Percentiles rank a stretch among this genome's conserved stretches.
Evolutionary conservation across 1,140 invertebrate species (phyloP).

Genomic region (Protaetia brevitarsis): DNA sequence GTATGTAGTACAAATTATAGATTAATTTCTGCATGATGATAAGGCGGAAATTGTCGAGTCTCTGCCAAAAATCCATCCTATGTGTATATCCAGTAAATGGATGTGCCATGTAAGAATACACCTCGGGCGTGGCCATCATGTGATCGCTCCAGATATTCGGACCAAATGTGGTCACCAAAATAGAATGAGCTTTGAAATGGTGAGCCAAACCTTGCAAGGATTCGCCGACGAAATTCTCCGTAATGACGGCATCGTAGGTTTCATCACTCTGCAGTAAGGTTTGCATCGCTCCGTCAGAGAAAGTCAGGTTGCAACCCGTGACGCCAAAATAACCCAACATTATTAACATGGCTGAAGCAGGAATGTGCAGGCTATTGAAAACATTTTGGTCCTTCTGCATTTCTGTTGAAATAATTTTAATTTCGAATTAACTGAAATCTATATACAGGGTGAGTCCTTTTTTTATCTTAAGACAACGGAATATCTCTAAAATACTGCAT

Average conservation of each 20-base stretch:
- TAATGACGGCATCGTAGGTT: conserved; percentile 63
- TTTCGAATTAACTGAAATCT: too few relatives aligned
- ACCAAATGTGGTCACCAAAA: conserved; percentile 51
- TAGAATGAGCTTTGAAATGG: conserved; percentile 60
- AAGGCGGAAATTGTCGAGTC: conserved; percentile 43
- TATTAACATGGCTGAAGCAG: not conserved
- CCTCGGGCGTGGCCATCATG: conserved; percentile 45
- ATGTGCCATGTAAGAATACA: conserved; percentile 45
- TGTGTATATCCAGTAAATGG: conserved; percentile 39
- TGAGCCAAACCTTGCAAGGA: conserved; percentile 63
- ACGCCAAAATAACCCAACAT: not conserved
- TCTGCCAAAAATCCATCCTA: conserved; percentile 50
- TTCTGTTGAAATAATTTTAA: too few relatives aligned
- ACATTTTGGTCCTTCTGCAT: too few relatives aligned
- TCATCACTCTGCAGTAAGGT: conserved; percentile 33
- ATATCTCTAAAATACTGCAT: too few relatives aligned
- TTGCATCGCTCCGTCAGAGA: conserved; percentile 31
- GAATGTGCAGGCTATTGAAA: too few relatives aligned
- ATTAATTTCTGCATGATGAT: not conserved
- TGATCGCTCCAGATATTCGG: conserved; percentile 30
- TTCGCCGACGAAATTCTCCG: conserved; percentile 66
- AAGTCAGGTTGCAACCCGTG: not conserved
- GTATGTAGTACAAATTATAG: not conserved
- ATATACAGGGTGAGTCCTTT: not conserved
- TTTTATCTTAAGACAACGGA: too few relatives aligned